Evolutionary conservation across 2,888 invertebrate genomes (phyloP).

Genomic region (Zelleria hepariella): DNA sequence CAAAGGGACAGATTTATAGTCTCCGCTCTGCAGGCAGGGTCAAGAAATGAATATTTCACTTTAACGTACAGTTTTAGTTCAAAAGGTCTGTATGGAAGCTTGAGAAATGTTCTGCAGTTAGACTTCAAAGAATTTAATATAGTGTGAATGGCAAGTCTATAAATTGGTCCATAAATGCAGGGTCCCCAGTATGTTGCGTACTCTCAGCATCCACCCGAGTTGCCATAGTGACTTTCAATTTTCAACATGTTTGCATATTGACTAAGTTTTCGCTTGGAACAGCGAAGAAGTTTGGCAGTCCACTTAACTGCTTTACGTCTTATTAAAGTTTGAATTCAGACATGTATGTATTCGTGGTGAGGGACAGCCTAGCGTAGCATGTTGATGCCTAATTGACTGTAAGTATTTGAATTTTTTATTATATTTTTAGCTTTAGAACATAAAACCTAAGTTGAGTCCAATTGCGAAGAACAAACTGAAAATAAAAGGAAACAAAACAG

Average conservation of each 20-base stretch:
- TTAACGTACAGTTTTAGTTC: background rate
- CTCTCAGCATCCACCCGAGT: constrained; percentile 16
- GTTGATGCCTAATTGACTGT: background rate
- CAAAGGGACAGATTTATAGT: constrained; percentile 4
- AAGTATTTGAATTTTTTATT: background rate
- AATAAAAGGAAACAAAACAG: constrained; percentile 48
- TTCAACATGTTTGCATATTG: constrained; percentile 40
- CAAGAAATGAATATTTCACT: background rate
- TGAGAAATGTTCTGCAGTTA: background rate
- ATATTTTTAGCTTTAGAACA: background rate
- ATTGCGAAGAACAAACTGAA: background rate
- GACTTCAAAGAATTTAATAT: background rate
- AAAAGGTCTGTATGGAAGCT: background rate
- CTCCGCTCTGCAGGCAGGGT: background rate
- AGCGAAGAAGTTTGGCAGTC: background rate
- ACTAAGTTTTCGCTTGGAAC: constrained; percentile 17
- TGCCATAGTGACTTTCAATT: constrained; percentile 35
- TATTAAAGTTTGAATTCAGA: background rate
- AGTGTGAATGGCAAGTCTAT: background rate
- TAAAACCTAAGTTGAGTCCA: background rate
- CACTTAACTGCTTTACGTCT: background rate
- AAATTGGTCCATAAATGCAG: background rate
- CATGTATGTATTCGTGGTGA: background rate
- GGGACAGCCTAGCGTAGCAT: background rate
- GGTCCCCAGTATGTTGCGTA: constrained; percentile 14